phyloP scores from a whole-genome alignment of 2,888 invertebrate species.

The Conchocele bisecta region DNA sequence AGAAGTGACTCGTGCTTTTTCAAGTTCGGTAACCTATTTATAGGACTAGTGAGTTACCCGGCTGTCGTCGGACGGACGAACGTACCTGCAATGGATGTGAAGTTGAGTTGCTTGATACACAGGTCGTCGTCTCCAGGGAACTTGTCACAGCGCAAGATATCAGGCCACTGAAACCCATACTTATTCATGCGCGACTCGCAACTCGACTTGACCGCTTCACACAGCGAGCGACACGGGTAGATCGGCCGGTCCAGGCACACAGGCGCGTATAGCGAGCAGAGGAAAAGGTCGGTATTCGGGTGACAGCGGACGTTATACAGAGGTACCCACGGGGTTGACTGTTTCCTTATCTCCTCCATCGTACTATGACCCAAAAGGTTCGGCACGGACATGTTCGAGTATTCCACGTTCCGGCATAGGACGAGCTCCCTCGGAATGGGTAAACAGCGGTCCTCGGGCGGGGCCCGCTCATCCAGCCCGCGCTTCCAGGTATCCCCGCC shows the following conservation, averaged over 20 bases:
- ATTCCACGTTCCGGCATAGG: constrained; percentile 86
- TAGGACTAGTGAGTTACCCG: too few relatives aligned
- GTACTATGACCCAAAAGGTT: constrained; percentile 87
- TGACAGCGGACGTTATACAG: constrained; percentile 86
- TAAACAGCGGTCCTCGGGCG: constrained; percentile 84
- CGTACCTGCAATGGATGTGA: constrained; percentile 41
- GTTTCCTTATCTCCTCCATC: constrained; percentile 85
- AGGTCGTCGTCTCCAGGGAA: constrained; percentile 86
- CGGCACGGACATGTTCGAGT: constrained; percentile 86
- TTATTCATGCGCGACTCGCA: constrained; percentile 86
- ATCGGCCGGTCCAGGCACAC: constrained; percentile 86
- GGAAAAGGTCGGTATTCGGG: constrained; percentile 86
- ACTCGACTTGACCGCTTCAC: constrained; percentile 85
- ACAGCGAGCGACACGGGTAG: constrained; percentile 86
- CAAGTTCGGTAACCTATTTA: too few relatives aligned
- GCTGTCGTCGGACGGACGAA: too few relatives aligned
- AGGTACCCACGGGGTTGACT: constrained; percentile 86
- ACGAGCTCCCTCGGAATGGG: constrained; percentile 86
- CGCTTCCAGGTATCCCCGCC: constrained; percentile 38
- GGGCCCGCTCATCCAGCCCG: constrained; percentile 39
- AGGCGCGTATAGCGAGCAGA: constrained; percentile 87
- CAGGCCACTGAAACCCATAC: constrained; percentile 87
- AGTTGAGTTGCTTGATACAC: constrained; percentile 84
- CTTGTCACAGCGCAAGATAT: constrained; percentile 86
- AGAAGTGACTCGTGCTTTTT: too few relatives aligned